A percentile compares a stretch with the other conserved stretches of the same genome.
These are phyloP conservation scores for cattle (Bos taurus) DNA, from an alignment of 2,113 vertebrate species.

Conservation along the genomic window DNA sequence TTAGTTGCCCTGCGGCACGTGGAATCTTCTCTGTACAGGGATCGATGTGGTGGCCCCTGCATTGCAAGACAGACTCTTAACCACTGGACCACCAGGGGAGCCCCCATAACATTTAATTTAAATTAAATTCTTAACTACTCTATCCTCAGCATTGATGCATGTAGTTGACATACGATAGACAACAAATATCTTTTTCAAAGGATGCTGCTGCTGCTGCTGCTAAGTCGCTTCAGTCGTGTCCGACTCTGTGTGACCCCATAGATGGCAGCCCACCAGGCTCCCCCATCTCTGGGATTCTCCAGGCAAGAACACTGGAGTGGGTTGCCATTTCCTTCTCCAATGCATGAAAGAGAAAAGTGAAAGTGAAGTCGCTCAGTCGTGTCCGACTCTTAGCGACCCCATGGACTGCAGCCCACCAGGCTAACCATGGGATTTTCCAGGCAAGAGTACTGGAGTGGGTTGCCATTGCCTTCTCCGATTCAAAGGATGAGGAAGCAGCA, in stretches of 20 bases:
- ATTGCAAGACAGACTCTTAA: background rate
- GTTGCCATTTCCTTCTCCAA: no score
- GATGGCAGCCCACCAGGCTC: background rate
- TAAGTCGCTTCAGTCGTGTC: background rate
- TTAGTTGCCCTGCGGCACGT: background rate
- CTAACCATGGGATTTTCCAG: background rate
- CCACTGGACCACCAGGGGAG: background rate
- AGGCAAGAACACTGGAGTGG: no score
- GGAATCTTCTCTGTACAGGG: background rate
- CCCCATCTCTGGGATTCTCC: accelerated
- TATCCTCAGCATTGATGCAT: background rate
- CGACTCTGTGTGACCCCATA: background rate
- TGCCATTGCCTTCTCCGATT: background rate
- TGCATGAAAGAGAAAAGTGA: no score
- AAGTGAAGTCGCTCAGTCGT: background rate
- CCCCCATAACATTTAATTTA: background rate
- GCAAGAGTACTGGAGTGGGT: background rate
- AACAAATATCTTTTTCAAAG: background rate
- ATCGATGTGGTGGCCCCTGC: background rate
- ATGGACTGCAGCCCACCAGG: background rate
- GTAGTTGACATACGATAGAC: background rate
- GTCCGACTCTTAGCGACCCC: background rate
- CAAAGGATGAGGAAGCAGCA: background rate
- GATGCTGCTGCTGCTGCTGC: background rate
- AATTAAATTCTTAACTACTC: background rate